Percentiles rank a stretch among this genome's conserved stretches.
Conservation (phyloP, 2,113 vertebrate species). For the Leucosticte australis region DNA sequence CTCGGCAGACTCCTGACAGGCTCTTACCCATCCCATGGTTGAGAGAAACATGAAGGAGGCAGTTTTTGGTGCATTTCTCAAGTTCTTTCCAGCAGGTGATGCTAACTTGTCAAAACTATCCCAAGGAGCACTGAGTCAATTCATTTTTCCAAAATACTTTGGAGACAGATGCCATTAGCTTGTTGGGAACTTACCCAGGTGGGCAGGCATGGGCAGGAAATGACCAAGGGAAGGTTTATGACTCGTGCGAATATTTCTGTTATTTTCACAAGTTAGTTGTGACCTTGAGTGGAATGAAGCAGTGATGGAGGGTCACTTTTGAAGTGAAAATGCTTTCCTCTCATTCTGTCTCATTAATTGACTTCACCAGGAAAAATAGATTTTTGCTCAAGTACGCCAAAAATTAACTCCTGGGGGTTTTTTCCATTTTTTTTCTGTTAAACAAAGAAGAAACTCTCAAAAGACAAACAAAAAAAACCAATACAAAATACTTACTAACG, state of each 20-base stretch:
- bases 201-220: not conserved
- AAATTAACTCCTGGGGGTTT: not conserved
- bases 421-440: not conserved
- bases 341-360: not conserved
- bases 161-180: not conserved
- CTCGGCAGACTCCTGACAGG: not conserved
- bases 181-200: not conserved
- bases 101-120: not conserved
- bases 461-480: fast-evolving
- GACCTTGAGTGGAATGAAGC: not conserved
- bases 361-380: not conserved
- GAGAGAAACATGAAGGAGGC: not conserved
- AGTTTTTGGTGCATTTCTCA: fast-evolving
- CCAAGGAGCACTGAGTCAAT: not conserved
- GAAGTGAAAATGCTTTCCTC: not conserved
- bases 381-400: not conserved
- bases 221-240: not conserved
- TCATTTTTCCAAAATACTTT: not conserved
- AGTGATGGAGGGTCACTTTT: not conserved
- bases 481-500: not conserved
- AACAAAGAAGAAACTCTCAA: not conserved
- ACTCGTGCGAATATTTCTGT: not conserved
- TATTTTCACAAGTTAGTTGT: not conserved
- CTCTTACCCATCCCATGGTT: not conserved
- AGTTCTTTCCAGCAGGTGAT: not conserved